Base-by-base conservation (phyloP, 2,113 vertebrate species). In the Cebidichthys violaceus region DNA sequence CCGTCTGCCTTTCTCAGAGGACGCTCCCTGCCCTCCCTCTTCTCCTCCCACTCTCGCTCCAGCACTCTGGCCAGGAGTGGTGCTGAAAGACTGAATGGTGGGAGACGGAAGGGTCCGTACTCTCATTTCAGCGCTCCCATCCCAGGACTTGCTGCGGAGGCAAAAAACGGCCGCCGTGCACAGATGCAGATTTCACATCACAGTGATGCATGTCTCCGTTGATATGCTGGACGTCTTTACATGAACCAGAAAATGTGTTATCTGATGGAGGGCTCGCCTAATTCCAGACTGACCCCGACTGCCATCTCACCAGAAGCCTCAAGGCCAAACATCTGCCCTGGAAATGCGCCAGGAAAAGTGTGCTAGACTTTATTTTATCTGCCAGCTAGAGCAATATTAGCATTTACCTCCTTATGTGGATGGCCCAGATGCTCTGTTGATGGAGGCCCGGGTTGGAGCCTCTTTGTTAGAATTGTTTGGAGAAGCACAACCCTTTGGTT, bases 221-320 rank as follows among this genome's bases (percentile, higher is more conserved):
- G 92, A 96, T 95, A 95, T 90, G 90, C 86, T 84, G 89, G 93
- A 93, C 82, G 0, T 95, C 91, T 95, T 96, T 96, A 97, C 96
- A 96, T 85, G 95, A 97, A 96, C 95, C 96, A 97, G 96, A 96
- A 96, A 96, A 96, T 86, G 92, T 94, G 94, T 95, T 96, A 96
- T 96, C 96, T 96, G 96, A 96, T 94, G 92, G 91, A 95, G 95
- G 91, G 18, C 82, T 94, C 94, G 93, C 82, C 94, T 95, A 88
- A 93, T 95, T 96, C 92, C 92, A 94, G 92, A 91, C 89, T 87
- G 92, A 93, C 90, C 92, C 86, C 82, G 65, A 64, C 77, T 57
- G 47, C 79, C 72, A 85, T 79, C 66, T 39, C 41, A 68, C 72
- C 57, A 62, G 64, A 83, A 86, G 27, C 70, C 69, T 75, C 84